A percentile compares a stretch with the other conserved stretches of the same genome.
These are phyloP conservation scores for Rotaria macrura DNA, from an alignment of 2,888 invertebrate species.

Conservation along the genomic window DNA sequence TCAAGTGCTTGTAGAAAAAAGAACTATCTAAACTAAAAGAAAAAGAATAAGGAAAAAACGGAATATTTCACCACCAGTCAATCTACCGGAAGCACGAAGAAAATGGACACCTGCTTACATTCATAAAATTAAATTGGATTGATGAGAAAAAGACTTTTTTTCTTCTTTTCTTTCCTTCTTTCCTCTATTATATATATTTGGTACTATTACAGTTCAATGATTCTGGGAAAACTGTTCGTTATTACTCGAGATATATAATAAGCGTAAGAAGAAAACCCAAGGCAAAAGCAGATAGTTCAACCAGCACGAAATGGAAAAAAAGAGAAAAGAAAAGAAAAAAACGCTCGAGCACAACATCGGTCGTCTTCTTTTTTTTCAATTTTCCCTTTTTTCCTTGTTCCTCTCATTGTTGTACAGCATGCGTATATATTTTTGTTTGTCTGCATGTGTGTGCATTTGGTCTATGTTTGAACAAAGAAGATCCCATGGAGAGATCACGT, in stretches of 20 bases:
- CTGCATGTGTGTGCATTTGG: background rate
- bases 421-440: no score
- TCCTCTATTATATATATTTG: background rate
- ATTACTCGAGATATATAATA: background rate
- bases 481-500: background rate
- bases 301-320: background rate
- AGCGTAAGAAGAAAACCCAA: background rate
- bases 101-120: constrained; percentile 15
- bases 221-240: background rate
- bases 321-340: background rate
- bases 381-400: background rate
- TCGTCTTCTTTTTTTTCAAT: background rate
- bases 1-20: background rate
- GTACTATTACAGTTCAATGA: background rate
- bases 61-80: background rate
- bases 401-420: background rate
- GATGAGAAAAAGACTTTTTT: background rate
- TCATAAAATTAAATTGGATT: background rate
- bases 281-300: background rate
- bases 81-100: background rate
- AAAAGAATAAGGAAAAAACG: background rate
- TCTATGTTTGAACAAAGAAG: background rate
- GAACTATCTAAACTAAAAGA: background rate
- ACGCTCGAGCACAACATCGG: background rate
- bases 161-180: background rate